phyloP scores from a whole-genome alignment of 1,140 invertebrate genomes.

The Nasonia longicornis region DNA sequence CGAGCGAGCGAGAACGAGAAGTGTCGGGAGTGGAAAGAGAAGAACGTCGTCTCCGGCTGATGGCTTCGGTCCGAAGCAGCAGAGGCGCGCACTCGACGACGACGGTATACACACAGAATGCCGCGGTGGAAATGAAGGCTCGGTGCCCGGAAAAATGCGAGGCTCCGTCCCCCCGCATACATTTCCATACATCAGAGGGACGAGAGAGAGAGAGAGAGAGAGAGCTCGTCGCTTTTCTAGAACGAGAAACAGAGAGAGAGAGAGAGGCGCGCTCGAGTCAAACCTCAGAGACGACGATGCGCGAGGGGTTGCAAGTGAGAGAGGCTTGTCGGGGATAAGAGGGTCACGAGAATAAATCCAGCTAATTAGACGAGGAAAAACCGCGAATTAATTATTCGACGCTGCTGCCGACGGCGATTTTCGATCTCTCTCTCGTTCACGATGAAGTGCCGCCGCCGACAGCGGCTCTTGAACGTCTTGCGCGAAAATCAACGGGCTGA shows the following conservation, averaged over 20 bases:
- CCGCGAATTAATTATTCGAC: conserved; percentile 68
- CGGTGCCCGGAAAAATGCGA: conserved; percentile 67
- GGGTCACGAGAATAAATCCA: conserved; percentile 68
- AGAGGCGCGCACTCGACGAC: background rate
- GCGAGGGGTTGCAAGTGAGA: conserved; percentile 33
- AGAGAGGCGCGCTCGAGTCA: conserved; percentile 42
- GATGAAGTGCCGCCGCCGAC: background rate
- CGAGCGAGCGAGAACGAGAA: conserved; percentile 10
- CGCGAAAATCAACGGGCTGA: background rate
- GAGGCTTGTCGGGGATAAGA: conserved; percentile 55
- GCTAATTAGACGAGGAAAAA: conserved; percentile 69
- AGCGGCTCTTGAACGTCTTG: background rate
- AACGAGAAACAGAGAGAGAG: conserved; percentile 50
- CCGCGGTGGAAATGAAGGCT: conserved; percentile 64
- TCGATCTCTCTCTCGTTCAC: conserved; percentile 34
- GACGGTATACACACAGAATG: conserved; percentile 45
- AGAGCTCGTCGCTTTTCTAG: conserved; percentile 52
- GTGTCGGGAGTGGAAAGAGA: conserved; percentile 19
- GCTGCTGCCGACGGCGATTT: conserved; percentile 46
- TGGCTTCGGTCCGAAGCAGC: conserved; percentile 46
- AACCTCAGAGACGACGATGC: conserved; percentile 3
- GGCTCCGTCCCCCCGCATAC: conserved; percentile 66
- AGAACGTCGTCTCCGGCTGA: conserved; percentile 25
- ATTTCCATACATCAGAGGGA: conserved; percentile 68
- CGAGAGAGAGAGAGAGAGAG: conserved; percentile 38